Conservation (phyloP, 1,140 invertebrate genomes). For the Nasonia vitripennis region DNA sequence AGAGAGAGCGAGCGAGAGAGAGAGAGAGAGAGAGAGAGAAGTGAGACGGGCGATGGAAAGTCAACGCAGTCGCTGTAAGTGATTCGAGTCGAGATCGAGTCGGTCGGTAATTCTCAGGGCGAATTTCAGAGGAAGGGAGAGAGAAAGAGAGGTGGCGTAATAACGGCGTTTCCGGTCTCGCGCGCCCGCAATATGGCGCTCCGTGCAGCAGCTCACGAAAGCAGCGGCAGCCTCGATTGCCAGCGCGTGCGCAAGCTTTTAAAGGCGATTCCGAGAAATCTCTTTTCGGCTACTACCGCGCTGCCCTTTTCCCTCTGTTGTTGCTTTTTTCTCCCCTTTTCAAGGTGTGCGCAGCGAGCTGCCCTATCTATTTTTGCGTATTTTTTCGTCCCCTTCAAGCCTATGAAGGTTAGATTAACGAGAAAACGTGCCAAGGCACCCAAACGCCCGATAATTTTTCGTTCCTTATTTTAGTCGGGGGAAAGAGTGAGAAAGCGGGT, state of each 20-base stretch:
- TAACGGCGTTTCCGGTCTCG: constrained; percentile 36
- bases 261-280: constrained; percentile 53
- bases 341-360: too few species aligned
- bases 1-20: neutral
- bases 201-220: neutral
- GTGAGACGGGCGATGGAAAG: constrained; percentile 12
- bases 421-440: too few species aligned
- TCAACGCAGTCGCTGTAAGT: constrained; percentile 34
- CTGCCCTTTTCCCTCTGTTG: neutral
- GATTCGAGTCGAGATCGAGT: constrained; percentile 47
- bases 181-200: constrained; percentile 48
- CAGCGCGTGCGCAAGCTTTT: constrained; percentile 11
- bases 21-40: constrained; percentile 1
- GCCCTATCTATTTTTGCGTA: too few species aligned
- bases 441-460: too few species aligned
- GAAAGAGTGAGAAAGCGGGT: neutral
- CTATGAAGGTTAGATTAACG: too few species aligned
- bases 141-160: constrained; percentile 20
- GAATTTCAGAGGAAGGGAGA: too few species aligned
- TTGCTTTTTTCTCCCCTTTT: neutral
- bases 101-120: constrained; percentile 40
- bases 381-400: too few species aligned
- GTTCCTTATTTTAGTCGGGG: neutral
- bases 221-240: neutral
- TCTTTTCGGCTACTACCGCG: neutral